Conservation (phyloP, 2,797 vertebrate species). For the Leptatherina wallacei region DNA sequence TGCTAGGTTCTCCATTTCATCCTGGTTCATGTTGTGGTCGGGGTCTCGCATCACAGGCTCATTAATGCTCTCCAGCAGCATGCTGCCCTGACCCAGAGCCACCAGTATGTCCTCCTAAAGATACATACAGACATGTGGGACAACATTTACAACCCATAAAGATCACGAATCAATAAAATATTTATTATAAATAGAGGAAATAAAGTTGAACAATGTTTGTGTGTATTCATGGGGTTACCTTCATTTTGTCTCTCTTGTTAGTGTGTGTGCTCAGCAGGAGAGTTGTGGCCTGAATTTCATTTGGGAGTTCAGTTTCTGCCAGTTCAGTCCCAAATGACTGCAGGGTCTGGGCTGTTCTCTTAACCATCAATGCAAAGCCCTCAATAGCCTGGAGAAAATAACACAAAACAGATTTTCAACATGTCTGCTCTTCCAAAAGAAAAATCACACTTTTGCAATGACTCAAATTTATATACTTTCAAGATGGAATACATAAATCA, state of each 20-base stretch:
- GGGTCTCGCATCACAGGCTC: constrained; percentile 87
- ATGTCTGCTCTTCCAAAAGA: not conserved
- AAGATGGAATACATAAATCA: not conserved
- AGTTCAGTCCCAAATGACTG: constrained; percentile 94
- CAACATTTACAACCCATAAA: not conserved
- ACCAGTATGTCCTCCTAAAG: constrained; percentile 88
- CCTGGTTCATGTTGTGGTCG: constrained; percentile 91
- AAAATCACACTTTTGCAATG: not conserved
- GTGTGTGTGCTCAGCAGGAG: constrained; percentile 88
- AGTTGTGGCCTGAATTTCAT: constrained; percentile 90
- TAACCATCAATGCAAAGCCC: constrained; percentile 94
- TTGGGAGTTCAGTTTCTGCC: constrained; percentile 95
- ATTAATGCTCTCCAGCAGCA: constrained; percentile 89
- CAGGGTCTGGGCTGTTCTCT: constrained; percentile 93
- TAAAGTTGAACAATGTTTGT: not conserved
- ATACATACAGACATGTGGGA: not conserved
- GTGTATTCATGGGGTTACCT: constrained; percentile 78
- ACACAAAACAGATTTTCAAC: constrained; percentile 15
- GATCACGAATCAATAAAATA: not conserved
- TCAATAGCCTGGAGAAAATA: constrained; percentile 84
- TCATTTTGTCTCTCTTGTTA: constrained; percentile 90
- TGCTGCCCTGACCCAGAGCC: constrained; percentile 87
- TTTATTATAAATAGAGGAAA: not conserved
- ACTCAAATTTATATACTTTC: not conserved
- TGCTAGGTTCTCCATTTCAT: constrained; percentile 92